These are phyloP conservation scores for Porites australiensis DNA, from an alignment of 64 coral and sea anemone species.

Conservation along the genomic window DNA sequence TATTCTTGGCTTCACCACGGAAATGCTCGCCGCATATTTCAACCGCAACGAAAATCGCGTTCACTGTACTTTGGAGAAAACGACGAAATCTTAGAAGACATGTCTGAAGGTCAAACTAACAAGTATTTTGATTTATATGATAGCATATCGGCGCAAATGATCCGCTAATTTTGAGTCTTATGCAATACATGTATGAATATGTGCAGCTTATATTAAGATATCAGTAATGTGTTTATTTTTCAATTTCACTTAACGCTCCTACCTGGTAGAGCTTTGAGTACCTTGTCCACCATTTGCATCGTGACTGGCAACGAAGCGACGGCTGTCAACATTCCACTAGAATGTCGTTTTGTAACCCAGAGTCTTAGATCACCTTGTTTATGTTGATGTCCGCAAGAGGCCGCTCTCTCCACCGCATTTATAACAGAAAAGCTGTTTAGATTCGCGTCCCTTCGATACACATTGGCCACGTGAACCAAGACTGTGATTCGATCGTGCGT, in stretches of 20 bases:
- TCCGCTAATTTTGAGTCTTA: neutral
- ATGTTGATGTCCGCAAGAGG: slow-evolving; percentile 75
- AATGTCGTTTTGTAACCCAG: slow-evolving; percentile 82
- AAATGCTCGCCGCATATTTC: no score
- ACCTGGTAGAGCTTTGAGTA: slow-evolving; percentile 68
- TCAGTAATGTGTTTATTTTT: no score
- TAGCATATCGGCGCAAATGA: neutral
- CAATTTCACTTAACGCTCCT: neutral
- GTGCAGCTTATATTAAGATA: no score
- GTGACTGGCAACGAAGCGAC: slow-evolving; percentile 69
- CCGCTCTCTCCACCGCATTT: slow-evolving; percentile 60
- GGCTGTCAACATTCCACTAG: slow-evolving; percentile 66
- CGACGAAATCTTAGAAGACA: no score
- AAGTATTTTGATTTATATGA: neutral
- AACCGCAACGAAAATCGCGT: neutral
- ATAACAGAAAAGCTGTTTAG: slow-evolving; percentile 38
- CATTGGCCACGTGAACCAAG: slow-evolving; percentile 56
- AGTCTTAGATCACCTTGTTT: slow-evolving; percentile 70
- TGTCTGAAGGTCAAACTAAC: neutral
- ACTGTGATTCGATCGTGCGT: slow-evolving; percentile 40
- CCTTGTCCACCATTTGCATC: slow-evolving; percentile 37
- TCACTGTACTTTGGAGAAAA: neutral
- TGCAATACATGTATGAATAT: neutral
- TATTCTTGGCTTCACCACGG: neutral
- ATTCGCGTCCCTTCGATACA: slow-evolving; percentile 55